Evolutionary conservation across 2,113 vertebrate species (phyloP).

Genomic region (Opisthocomus hoazin): DNA sequence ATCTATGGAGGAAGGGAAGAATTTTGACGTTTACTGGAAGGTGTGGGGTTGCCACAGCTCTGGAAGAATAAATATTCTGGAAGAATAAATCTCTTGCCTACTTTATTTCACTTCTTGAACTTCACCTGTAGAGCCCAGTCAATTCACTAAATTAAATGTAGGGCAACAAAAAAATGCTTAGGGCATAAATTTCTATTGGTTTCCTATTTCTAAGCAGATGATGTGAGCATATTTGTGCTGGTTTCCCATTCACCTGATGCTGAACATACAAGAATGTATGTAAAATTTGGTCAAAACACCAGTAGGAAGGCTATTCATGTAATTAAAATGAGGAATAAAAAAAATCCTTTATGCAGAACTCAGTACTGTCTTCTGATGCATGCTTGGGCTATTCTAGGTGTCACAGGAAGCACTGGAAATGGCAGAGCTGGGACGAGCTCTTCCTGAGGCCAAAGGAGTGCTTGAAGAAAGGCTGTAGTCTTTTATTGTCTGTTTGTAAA

Average conservation of each 20-base stretch:
- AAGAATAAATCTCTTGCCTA: background rate
- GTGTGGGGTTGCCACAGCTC: background rate
- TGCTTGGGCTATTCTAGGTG: background rate
- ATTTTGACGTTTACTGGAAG: conserved; percentile 25
- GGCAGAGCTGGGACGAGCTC: background rate
- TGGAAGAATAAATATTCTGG: background rate
- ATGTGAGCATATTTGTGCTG: background rate
- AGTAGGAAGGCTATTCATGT: background rate
- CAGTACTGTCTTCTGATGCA: rapidly evolving
- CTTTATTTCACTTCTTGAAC: background rate
- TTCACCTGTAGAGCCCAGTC: background rate
- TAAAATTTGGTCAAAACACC: background rate
- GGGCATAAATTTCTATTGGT: background rate
- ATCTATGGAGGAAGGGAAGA: background rate
- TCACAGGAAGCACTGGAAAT: background rate
- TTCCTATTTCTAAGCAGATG: background rate
- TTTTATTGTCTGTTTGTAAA: background rate
- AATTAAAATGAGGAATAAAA: background rate
- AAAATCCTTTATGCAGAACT: background rate
- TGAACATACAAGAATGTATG: background rate
- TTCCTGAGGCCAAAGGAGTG: background rate
- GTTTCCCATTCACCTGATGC: background rate
- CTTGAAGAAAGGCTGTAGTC: background rate
- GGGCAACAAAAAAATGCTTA: background rate
- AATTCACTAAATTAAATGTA: background rate